A percentile compares a stretch with the other conserved stretches of the same genome.
These are phyloP conservation scores for Thunnus thynnus DNA, from an alignment of 2,113 vertebrate genomes.

Conservation along the genomic window DNA sequence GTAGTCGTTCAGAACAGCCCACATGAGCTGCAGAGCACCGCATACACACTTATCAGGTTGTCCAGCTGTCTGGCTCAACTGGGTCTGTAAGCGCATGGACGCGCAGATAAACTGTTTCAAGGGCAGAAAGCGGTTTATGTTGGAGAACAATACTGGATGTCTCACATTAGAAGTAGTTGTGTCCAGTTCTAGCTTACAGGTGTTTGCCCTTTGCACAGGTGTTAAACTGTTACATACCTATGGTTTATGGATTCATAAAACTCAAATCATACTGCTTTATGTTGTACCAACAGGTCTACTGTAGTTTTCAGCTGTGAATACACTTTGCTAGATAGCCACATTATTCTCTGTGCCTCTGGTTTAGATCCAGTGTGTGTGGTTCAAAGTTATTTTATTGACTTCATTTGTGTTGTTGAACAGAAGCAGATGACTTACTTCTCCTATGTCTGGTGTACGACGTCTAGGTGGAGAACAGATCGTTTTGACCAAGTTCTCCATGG, in stretches of 20 bases:
- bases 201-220: conserved; percentile 33
- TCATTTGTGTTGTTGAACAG: not conserved
- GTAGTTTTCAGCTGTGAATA: not conserved
- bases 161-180: not conserved
- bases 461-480: conserved; percentile 54
- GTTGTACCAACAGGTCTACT: not conserved
- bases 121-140: conserved; percentile 44
- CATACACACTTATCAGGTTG: conserved; percentile 70
- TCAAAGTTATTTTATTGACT: not conserved
- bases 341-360: not conserved
- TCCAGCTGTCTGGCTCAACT: conserved; percentile 63
- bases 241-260: conserved; percentile 50
- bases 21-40: conserved; percentile 32
- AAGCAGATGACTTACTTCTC: conserved; percentile 64
- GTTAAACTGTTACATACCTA: conserved; percentile 16
- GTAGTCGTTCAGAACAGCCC: conserved; percentile 4
- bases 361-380: not conserved
- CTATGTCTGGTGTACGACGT: conserved; percentile 61
- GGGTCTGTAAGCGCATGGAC: conserved; percentile 38
- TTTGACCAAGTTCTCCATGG: conserved; percentile 71
- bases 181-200: not conserved
- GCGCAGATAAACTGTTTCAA: conserved; percentile 66
- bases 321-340: not conserved
- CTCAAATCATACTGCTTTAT: not conserved
- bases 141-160: conserved; percentile 17